Evolutionary conservation across 2,888 invertebrate genomes (phyloP).

Genomic region (Drosophila neoperkinsi): DNA sequence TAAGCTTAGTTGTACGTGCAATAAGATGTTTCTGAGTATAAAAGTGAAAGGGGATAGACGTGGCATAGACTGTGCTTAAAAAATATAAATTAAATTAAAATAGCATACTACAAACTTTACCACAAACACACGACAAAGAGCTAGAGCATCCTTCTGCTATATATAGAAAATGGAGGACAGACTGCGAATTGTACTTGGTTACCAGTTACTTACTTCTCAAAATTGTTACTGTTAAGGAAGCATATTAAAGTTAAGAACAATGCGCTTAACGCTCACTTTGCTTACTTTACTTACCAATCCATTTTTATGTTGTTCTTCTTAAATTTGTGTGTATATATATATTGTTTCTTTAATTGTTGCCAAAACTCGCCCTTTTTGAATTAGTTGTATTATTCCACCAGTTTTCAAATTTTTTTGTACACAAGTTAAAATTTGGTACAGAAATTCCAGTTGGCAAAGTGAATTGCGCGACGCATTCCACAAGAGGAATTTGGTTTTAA

Average conservation of each 20-base stretch:
- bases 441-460: constrained; percentile 62
- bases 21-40: background rate
- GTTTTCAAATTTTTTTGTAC: constrained; percentile 48
- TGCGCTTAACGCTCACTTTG: background rate
- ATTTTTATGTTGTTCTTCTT: constrained; percentile 1
- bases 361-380: constrained; percentile 25
- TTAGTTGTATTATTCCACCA: constrained; percentile 49
- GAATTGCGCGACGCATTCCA: constrained; percentile 67
- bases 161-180: background rate
- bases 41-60: background rate
- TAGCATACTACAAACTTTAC: too few relatives aligned
- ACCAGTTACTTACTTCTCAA: background rate
- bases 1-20: background rate
- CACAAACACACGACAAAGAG: background rate
- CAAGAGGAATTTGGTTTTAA: constrained; percentile 53
- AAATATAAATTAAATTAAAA: background rate
- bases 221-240: background rate
- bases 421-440: constrained; percentile 57
- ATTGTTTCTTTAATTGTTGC: constrained; percentile 31
- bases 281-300: background rate
- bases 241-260: background rate
- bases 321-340: constrained; percentile 1
- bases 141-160: background rate
- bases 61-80: background rate
- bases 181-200: background rate